Evolutionary conservation across 2,797 vertebrate species (phyloP), one percentile per base, ranked within the genome.

Genomic region (Sebastes itinus): DNA sequence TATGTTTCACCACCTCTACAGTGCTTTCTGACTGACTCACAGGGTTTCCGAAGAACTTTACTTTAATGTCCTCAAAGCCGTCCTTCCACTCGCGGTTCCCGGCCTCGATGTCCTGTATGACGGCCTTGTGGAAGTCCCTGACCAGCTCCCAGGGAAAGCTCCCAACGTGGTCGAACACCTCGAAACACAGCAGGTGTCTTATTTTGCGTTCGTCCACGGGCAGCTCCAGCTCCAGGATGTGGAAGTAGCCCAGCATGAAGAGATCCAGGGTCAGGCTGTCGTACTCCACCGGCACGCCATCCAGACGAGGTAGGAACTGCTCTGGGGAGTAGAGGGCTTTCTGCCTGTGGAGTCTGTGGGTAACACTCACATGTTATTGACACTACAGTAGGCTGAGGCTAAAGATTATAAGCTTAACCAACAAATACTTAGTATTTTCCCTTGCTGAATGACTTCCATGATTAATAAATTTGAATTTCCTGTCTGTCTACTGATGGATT

Each of bases 241-340:
- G 97, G 88, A 99, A 99, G 95, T 99, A 99, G 55, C 98, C 98
- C 69, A 99, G 94, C 98, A 99, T 98, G 93, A 99, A 99, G 54
- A 99, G 96, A 82, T 99, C 98, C 78, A 99, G 95, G 3, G 97
- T 97, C 86, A 99, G 94, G 85, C 91, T 96, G 75, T 96, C 90
- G 14, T 99, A 98, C 67, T 97, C 95, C 23, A 93, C 77, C 0
- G 96, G 91, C 0, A 93, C 88, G 1, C 97, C 97, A 0, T 94
- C 95, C 81, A 97, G 86, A 2, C 94, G 92, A 3, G 96, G 96
- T 55, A 99, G 91, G 88, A 99, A 98, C 94, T 98, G 97, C 93
- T 99, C 98, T 0, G 98, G 98, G 2, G 98, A 98, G 80, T 96
- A 96, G 14, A 96, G 94, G 6, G 94, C 90, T 55, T 94, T 87